Conservation (phyloP, 2,797 vertebrate genomes). For the Tamandua tetradactyla region DNA sequence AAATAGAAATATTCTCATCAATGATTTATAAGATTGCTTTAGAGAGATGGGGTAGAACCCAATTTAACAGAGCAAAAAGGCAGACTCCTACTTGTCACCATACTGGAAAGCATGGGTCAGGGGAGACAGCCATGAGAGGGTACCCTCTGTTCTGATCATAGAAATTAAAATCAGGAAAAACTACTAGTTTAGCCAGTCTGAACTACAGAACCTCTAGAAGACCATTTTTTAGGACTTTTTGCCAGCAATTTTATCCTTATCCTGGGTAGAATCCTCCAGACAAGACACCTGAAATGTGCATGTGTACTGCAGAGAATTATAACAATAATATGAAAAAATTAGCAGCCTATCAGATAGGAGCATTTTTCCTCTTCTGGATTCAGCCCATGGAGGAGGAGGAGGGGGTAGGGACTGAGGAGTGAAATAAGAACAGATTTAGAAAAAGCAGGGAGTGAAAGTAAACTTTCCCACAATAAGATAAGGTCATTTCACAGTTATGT, state of each 20-base stretch:
- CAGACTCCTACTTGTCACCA: constrained; percentile 76
- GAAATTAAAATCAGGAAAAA: constrained; percentile 6
- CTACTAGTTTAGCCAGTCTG: neutral
- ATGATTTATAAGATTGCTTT: constrained; percentile 87
- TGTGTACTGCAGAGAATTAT: constrained; percentile 1
- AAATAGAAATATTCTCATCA: constrained; percentile 86
- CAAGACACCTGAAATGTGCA: neutral
- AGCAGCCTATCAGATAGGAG: neutral
- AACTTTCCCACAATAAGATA: constrained; percentile 6
- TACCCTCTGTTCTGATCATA: constrained; percentile 1
- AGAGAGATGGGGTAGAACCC: constrained; percentile 84
- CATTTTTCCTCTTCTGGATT: constrained; percentile 35
- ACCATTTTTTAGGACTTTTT: constrained; percentile 17
- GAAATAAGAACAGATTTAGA: constrained; percentile 55
- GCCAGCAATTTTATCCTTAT: constrained; percentile 39
- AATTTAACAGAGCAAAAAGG: constrained; percentile 81
- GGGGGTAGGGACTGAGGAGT: neutral
- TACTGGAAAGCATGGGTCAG: constrained; percentile 9
- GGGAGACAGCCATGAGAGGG: neutral
- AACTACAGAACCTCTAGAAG: neutral
- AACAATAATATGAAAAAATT: constrained; percentile 40
- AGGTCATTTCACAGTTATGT: constrained; percentile 56
- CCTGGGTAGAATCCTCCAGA: constrained; percentile 34
- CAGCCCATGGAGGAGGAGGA: neutral
- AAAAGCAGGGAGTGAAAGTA: neutral